These are phyloP conservation scores for Shinisaurus crocodilurus DNA, from an alignment of 2,113 vertebrate genomes.

Conservation along the genomic window DNA sequence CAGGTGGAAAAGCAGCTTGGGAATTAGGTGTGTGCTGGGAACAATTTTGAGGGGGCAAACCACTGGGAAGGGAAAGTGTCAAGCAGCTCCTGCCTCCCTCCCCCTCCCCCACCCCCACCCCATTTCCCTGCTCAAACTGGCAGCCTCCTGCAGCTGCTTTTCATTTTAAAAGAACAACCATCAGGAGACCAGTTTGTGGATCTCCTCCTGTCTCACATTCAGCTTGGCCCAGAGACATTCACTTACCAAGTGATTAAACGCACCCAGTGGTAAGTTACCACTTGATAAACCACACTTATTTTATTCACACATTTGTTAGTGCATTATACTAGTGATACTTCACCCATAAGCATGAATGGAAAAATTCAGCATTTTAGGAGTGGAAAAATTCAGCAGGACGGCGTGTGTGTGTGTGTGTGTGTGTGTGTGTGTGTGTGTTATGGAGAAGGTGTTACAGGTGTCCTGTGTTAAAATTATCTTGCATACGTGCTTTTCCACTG, in stretches of 20 bases:
- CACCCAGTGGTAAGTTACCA: background rate
- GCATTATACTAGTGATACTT: background rate
- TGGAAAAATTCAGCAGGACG: too few species aligned
- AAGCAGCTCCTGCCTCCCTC: background rate
- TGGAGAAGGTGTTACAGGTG: background rate
- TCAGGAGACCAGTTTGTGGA: too few species aligned
- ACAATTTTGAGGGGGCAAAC: background rate
- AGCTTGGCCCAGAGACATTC: background rate
- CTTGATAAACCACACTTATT: background rate
- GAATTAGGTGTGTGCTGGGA: background rate
- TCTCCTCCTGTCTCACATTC: background rate
- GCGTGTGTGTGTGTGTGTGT: too few species aligned
- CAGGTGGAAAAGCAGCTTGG: background rate
- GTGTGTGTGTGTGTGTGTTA: too few species aligned
- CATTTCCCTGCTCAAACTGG: background rate
- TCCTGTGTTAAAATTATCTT: background rate
- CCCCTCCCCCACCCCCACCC: background rate
- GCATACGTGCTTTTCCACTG: background rate
- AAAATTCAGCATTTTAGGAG: background rate
- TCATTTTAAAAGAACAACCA: background rate
- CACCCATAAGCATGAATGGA: background rate
- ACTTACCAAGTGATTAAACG: background rate
- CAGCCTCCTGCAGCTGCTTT: background rate
- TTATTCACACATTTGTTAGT: background rate
- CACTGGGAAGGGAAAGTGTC: background rate